A percentile compares a stretch with the other conserved stretches of the same genome.
These are phyloP conservation scores for Meghimatium bilineatum DNA, from an alignment of 2,888 invertebrate genomes.

Conservation along the genomic window DNA sequence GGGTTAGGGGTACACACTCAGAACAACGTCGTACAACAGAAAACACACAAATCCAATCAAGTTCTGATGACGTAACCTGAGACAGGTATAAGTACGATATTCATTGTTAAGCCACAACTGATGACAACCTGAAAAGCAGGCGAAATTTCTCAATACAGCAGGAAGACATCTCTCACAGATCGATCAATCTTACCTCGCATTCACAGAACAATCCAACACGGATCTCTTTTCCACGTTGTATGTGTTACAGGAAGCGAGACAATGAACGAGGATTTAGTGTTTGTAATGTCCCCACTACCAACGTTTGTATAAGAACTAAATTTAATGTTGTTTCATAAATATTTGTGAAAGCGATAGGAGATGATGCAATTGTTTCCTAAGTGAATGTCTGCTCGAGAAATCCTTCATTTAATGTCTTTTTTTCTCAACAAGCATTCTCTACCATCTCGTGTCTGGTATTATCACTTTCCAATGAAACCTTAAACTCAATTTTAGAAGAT, in stretches of 20 bases:
- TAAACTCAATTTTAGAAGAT: too few species aligned
- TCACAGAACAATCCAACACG: too few species aligned
- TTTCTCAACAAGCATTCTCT: too few species aligned
- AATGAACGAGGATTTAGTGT: background rate
- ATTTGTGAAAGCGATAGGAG: too few species aligned
- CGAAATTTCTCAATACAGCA: background rate
- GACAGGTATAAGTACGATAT: background rate
- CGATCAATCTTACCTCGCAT: conserved; percentile 11
- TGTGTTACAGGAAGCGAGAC: background rate
- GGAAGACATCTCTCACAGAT: background rate
- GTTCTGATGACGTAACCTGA: background rate
- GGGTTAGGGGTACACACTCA: background rate
- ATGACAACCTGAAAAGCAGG: background rate
- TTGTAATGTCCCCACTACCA: too few species aligned
- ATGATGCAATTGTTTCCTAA: too few species aligned
- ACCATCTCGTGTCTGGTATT: too few species aligned
- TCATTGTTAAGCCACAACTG: background rate
- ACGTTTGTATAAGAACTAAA: too few species aligned
- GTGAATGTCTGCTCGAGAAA: too few species aligned
- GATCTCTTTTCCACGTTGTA: background rate
- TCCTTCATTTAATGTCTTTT: too few species aligned
- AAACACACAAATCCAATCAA: background rate
- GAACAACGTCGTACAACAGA: background rate
- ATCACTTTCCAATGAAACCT: too few species aligned
- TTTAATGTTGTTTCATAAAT: too few species aligned